A percentile compares a stretch with the other conserved stretches of the same genome.
Conservation (phyloP, 2,888 invertebrate genomes). For the Chloroclysta siterata region DNA sequence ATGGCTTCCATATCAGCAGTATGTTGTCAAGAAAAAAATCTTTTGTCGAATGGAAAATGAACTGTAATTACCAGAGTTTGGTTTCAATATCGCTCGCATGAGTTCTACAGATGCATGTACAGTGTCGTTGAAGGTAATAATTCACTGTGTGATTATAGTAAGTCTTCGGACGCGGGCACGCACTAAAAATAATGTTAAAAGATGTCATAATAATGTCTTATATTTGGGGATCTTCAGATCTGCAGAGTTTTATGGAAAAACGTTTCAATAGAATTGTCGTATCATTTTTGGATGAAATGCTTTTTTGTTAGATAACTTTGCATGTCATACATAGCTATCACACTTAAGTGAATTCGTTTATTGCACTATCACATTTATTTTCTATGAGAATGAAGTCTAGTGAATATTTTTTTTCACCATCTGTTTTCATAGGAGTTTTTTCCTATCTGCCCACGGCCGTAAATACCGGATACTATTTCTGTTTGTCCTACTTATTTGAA, state of each 20-base stretch:
- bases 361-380: too few species aligned
- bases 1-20: neutral
- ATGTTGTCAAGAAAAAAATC: neutral
- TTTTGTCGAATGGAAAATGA: conserved; percentile 3
- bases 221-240: conserved; percentile 17
- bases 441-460: too few species aligned
- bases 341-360: too few species aligned
- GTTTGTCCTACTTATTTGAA: too few species aligned
- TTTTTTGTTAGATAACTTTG: too few species aligned
- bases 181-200: conserved; percentile 20
- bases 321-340: too few species aligned
- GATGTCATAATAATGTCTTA: conserved; percentile 22
- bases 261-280: conserved; percentile 6
- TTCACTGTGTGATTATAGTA: conserved; percentile 13
- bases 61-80: neutral
- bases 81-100: neutral
- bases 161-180: conserved; percentile 7
- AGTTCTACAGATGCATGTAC: neutral
- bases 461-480: too few species aligned
- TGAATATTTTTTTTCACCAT: too few species aligned
- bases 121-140: conserved; percentile 6
- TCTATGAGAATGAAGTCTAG: too few species aligned
- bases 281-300: conserved; percentile 5
- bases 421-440: too few species aligned
- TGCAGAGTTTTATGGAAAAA: conserved; percentile 6